Evolutionary conservation across 1,140 invertebrate genomes (phyloP).

Genomic region (Odontomachus brunneus): DNA sequence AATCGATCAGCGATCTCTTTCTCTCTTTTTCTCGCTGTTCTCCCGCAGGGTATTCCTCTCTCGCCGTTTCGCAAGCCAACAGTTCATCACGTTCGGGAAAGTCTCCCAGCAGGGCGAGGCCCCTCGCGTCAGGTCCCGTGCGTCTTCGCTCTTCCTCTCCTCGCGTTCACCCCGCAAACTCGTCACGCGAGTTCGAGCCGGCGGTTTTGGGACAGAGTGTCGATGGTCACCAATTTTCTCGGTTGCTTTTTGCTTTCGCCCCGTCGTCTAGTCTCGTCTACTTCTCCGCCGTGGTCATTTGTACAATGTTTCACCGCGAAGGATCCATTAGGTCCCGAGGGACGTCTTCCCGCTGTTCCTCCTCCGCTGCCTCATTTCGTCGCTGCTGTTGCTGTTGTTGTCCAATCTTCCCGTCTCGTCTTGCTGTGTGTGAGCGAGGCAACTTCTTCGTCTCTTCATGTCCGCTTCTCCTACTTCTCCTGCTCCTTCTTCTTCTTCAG

Average conservation of each 20-base stretch:
- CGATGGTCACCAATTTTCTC: slow-evolving; percentile 47
- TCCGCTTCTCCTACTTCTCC: no score
- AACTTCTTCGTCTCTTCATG: background rate
- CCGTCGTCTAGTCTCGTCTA: background rate
- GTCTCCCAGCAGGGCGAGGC: background rate
- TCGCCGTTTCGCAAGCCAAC: background rate
- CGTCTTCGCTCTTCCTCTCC: slow-evolving; percentile 2
- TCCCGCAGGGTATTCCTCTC: no score
- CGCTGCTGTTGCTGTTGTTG: background rate
- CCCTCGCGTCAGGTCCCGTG: slow-evolving; percentile 4
- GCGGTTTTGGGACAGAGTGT: slow-evolving; percentile 31
- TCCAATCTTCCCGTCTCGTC: slow-evolving; percentile 18
- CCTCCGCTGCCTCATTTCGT: slow-evolving; percentile 11
- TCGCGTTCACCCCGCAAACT: slow-evolving; percentile 14
- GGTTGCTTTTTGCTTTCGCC: slow-evolving; percentile 28
- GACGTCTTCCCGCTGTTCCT: slow-evolving; percentile 4
- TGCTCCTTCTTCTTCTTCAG: slow-evolving; percentile 3
- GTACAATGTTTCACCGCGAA: slow-evolving; percentile 50
- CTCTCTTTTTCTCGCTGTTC: background rate
- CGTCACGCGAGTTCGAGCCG: no score
- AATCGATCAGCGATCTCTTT: slow-evolving; percentile 3
- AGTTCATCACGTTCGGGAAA: slow-evolving; percentile 2
- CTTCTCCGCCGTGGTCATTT: slow-evolving; percentile 39
- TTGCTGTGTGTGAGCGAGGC: slow-evolving; percentile 34
- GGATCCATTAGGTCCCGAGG: slow-evolving; percentile 40